phyloP scores from a whole-genome alignment of 1,140 invertebrate species.

The Habropoda laboriosa region DNA sequence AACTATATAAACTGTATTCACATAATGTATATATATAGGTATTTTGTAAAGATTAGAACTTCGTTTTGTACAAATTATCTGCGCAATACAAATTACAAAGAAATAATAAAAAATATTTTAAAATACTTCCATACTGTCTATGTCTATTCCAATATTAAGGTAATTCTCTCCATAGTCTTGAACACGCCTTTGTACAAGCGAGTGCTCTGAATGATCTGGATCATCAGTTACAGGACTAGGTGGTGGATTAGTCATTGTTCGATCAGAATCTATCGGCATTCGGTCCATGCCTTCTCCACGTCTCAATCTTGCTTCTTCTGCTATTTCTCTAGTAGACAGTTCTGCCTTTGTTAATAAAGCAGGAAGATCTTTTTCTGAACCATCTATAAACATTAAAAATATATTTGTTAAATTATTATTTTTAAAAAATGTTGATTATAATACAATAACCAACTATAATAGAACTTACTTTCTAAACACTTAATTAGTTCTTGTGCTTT shows the following conservation, averaged over 20 bases:
- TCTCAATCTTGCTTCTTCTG: slow-evolving; percentile 80
- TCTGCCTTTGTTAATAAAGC: slow-evolving; percentile 83
- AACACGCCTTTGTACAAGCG: slow-evolving; percentile 82
- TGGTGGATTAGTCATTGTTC: slow-evolving; percentile 87
- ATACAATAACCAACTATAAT: no score
- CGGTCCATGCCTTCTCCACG: slow-evolving; percentile 80
- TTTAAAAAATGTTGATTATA: slow-evolving; percentile 47
- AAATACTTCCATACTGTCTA: slow-evolving; percentile 88
- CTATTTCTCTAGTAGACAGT: slow-evolving; percentile 80
- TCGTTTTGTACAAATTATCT: slow-evolving; percentile 53
- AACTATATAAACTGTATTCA: slow-evolving; percentile 37
- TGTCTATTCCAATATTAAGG: slow-evolving; percentile 86
- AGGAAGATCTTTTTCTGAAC: slow-evolving; percentile 83
- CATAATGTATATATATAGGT: slow-evolving; percentile 8
- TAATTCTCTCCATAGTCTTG: slow-evolving; percentile 84
- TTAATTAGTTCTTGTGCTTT: slow-evolving; percentile 86
- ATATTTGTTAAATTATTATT: slow-evolving; percentile 45
- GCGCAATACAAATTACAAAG: slow-evolving; percentile 29
- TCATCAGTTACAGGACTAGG: slow-evolving; percentile 89
- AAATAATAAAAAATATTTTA: slow-evolving; percentile 73
- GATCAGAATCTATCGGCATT: slow-evolving; percentile 79
- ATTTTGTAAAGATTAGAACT: slow-evolving; percentile 34
- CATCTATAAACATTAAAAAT: slow-evolving; percentile 62
- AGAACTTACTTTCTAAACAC: slow-evolving; percentile 82
- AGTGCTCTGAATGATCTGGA: slow-evolving; percentile 87